Conservation (phyloP, 1,140 invertebrate genomes). For the Cydia splendana region DNA sequence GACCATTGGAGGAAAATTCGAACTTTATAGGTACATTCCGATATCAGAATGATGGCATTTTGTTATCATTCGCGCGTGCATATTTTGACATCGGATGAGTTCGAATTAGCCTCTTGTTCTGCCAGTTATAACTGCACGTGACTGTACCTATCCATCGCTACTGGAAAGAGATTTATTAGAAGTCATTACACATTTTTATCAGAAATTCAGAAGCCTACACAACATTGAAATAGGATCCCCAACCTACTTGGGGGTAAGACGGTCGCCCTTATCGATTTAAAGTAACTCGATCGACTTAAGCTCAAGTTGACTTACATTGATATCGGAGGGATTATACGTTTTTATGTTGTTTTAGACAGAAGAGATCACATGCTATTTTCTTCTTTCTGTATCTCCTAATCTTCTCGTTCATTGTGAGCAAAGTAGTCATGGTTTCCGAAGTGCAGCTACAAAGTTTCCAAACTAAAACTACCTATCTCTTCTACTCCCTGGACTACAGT, state of each 20-base stretch:
- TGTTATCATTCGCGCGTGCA: no score
- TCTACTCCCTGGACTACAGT: no score
- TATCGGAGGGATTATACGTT: conserved; percentile 41
- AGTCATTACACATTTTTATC: background rate
- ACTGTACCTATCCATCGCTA: background rate
- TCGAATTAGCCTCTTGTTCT: no score
- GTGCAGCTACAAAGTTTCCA: no score
- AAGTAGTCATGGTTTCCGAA: no score
- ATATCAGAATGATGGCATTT: no score
- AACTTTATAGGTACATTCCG: no score
- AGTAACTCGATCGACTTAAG: conserved; percentile 47
- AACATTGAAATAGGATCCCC: conserved; percentile 16
- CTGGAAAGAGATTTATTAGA: background rate
- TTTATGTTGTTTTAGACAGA: conserved; percentile 22
- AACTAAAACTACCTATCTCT: no score
- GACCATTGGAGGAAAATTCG: no score
- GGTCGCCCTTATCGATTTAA: conserved; percentile 36
- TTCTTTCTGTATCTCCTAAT: no score
- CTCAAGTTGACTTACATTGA: conserved; percentile 44
- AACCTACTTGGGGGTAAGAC: conserved; percentile 28
- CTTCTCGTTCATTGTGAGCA: no score
- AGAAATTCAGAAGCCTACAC: background rate
- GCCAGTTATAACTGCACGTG: background rate
- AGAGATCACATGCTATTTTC: conserved; percentile 6
- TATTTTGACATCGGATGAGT: no score